Base-by-base conservation (phyloP, 2,888 invertebrate species). In the Chloroclysta siterata region DNA sequence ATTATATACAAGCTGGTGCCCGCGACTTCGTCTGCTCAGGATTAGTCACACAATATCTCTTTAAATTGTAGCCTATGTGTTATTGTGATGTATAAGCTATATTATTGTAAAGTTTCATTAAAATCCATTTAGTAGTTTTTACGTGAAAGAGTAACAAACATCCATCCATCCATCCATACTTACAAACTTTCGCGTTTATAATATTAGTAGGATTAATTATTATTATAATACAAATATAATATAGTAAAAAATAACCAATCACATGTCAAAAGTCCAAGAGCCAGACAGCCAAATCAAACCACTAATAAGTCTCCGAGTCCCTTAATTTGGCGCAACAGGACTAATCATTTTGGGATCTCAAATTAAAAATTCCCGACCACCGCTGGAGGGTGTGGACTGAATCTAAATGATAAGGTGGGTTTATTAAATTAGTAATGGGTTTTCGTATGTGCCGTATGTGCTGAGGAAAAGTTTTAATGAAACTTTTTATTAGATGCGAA, bases 281-380 rank as follows among this genome's bases (percentile, higher is more conserved):
- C 44, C 44, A 44, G 44, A 44, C 44, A 8, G 64, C 53, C 54
- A 51, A 59, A 53, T 55, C 59, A 67, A 70, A 63, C 57, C 48
- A 63, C 46, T 52, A 44, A 51, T 33, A 33, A 44, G 33, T 42
- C 44, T 48, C 41, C 6, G 11, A 39, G 11, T 39, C 46, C 3
- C 22, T 44, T 46, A 53, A 59, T 39, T 15, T 28, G 8, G 14
- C 5, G 36, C 22, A 66, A 60, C 54, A 39, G 11, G 36, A 39
- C 10, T 44, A 8, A 15, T 5, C 15, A 15, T 44, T 42, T 44
- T 44, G 48, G 52, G 56, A 46, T 47, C 29, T 44, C 53, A 60
- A 52, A 65, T 65, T 62, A 62, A 65, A 65, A 65, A 65, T 65
- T 65, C 65, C 61, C 33, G 58, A 48, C 42, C 58, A 51, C 58